Conservation (phyloP, 2,113 vertebrate species). For the Ivindomyrus marchei region DNA sequence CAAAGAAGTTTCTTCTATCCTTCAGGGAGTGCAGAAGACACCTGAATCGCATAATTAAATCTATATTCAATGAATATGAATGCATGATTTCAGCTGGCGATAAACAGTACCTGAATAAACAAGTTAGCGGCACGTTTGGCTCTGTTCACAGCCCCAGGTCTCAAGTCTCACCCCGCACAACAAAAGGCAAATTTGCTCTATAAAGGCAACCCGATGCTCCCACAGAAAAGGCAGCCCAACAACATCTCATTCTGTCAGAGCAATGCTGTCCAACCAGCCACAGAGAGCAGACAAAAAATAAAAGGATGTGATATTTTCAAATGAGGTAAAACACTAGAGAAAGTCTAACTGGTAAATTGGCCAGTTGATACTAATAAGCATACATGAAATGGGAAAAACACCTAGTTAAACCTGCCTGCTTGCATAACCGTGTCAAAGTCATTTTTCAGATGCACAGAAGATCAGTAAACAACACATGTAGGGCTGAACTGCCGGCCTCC, state of each 20-base stretch:
- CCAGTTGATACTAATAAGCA: neutral
- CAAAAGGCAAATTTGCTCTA: neutral
- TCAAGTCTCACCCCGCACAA: neutral
- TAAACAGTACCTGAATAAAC: neutral
- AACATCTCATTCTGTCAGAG: neutral
- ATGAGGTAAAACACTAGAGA: neutral
- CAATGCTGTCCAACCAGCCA: neutral
- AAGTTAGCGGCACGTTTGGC: neutral
- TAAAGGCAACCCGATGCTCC: neutral
- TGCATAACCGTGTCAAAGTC: neutral
- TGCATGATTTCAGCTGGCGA: neutral
- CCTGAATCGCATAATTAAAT: neutral
- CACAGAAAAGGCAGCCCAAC: neutral
- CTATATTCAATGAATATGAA: neutral
- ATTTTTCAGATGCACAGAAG: neutral
- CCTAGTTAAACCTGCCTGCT: slow-evolving; percentile 5
- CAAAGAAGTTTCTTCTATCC: neutral
- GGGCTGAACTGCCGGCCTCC: neutral
- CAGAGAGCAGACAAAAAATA: neutral
- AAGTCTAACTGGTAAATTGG: neutral
- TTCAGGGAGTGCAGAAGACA: neutral
- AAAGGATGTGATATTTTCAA: neutral
- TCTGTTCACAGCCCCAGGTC: neutral
- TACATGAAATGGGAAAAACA: slow-evolving; percentile 10
- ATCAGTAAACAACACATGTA: neutral